phyloP scores from a whole-genome alignment of 2,113 vertebrate genomes.

The Clarias macrocephalus region DNA sequence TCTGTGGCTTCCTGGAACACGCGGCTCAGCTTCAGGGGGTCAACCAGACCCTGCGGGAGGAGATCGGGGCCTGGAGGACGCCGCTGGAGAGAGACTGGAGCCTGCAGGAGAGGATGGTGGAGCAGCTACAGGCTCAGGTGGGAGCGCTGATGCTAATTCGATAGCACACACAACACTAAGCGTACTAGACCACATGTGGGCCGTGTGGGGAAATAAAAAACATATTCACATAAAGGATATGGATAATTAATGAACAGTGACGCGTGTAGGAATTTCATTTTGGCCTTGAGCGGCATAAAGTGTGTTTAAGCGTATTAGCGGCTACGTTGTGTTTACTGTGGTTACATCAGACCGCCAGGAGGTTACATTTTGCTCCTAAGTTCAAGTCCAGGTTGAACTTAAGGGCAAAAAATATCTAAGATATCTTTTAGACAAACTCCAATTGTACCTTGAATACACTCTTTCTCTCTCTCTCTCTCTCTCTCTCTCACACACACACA shows the following conservation, averaged over 20 bases:
- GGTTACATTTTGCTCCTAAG: too few species aligned
- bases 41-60: constrained; percentile 67
- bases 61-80: constrained; percentile 56
- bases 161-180: neutral
- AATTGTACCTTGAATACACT: neutral
- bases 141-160: constrained; percentile 9
- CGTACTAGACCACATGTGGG: neutral
- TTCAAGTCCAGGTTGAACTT: too few species aligned
- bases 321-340: too few species aligned
- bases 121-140: constrained; percentile 69
- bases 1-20: constrained; percentile 71
- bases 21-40: constrained; percentile 66
- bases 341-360: too few species aligned
- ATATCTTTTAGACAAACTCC: too few species aligned
- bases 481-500: neutral
- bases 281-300: too few species aligned
- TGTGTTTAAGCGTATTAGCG: too few species aligned
- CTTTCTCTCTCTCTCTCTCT: neutral
- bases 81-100: constrained; percentile 56
- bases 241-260: too few species aligned
- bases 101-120: constrained; percentile 62
- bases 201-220: too few species aligned
- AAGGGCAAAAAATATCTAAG: too few species aligned
- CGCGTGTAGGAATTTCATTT: too few species aligned
- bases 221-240: too few species aligned